Evolutionary conservation across 2,888 invertebrate genomes (phyloP).

Genomic region (Cantharis rufa): DNA sequence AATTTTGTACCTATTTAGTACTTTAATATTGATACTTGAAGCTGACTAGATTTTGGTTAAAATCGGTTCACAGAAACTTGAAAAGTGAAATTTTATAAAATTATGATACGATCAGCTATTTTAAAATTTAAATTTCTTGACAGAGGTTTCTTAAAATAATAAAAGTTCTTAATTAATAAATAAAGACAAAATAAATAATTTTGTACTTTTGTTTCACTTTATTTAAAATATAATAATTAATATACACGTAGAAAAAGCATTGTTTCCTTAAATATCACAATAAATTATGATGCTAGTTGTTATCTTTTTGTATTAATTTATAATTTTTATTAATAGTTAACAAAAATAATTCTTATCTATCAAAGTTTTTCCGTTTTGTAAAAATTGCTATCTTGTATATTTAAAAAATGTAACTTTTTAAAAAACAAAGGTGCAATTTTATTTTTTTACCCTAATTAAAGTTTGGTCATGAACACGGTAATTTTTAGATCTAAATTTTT

Average conservation of each 20-base stretch:
- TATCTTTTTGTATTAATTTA: slow-evolving; percentile 6
- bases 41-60: too few species aligned
- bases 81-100: too few species aligned
- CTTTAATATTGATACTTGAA: too few species aligned
- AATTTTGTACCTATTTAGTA: too few species aligned
- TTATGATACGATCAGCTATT: too few species aligned
- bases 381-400: background rate
- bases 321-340: slow-evolving; percentile 27
- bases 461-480: slow-evolving; percentile 17
- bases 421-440: background rate
- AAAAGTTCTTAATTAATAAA: background rate
- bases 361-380: background rate
- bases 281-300: slow-evolving; percentile 42
- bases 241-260: slow-evolving; percentile 36
- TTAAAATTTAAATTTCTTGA: too few species aligned
- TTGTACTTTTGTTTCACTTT: slow-evolving; percentile 31
- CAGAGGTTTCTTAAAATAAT: too few species aligned
- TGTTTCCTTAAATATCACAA: slow-evolving; percentile 43
- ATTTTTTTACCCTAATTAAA: background rate
- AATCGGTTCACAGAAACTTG: too few species aligned
- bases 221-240: slow-evolving; percentile 45
- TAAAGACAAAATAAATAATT: background rate
- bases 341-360: slow-evolving; percentile 25
- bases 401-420: background rate
- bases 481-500: background rate